Evolutionary conservation across 1,140 invertebrate genomes (phyloP).

Genomic region (Samia ricini): DNA sequence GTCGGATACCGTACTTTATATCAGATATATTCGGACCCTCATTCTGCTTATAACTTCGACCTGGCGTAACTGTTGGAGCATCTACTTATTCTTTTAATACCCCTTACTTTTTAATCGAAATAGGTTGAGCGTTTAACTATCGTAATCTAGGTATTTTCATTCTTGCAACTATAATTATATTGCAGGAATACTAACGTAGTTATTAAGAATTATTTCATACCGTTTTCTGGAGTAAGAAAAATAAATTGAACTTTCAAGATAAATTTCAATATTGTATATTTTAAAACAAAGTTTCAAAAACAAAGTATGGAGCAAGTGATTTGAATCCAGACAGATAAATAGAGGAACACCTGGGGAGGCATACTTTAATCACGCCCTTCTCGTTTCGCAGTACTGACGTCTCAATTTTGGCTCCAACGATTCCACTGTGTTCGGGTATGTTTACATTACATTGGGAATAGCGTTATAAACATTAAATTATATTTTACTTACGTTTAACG

Average conservation of each 20-base stretch:
- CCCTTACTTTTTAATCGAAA: too few species aligned
- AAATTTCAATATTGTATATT: background rate
- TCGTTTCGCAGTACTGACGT: conserved; percentile 18
- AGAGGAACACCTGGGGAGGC: conserved; percentile 16
- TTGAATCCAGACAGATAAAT: conserved; percentile 18
- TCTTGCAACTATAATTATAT: too few species aligned
- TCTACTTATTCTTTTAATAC: background rate
- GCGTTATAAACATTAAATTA: background rate
- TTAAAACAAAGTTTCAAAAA: background rate
- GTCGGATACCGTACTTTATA: conserved; percentile 11
- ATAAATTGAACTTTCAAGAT: background rate
- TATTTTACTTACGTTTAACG: background rate
- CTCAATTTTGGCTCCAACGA: conserved; percentile 28
- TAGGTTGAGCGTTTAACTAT: background rate
- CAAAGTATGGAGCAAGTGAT: background rate
- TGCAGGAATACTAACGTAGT: too few species aligned
- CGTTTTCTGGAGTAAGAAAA: background rate
- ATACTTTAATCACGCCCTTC: conserved; percentile 25
- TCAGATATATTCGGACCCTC: background rate
- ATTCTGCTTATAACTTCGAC: background rate
- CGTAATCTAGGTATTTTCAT: background rate
- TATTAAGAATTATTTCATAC: too few species aligned
- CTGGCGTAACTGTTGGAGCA: too few species aligned
- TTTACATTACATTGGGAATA: background rate
- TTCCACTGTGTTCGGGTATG: background rate